Conservation (phyloP, 2,797 vertebrate species). For the Trachurus trachurus region DNA sequence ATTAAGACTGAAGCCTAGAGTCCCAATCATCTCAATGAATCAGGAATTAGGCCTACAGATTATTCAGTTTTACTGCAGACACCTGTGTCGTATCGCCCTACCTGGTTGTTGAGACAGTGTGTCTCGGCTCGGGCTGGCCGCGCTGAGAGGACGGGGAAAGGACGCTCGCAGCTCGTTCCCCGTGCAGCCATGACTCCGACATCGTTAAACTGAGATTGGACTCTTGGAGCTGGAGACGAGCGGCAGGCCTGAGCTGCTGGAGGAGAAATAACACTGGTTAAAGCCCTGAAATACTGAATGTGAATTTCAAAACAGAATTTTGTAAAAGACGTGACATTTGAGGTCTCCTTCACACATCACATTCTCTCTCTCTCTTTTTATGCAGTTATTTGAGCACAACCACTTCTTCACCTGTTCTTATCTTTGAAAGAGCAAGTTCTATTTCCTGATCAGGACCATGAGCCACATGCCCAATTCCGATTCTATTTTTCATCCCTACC, state of each 20-base stretch:
- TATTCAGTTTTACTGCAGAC: no score
- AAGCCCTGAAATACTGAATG: not conserved
- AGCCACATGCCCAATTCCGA: no score
- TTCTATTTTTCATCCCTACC: no score
- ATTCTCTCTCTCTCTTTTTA: no score
- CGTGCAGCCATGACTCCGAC: constrained; percentile 40
- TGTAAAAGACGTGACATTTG: not conserved
- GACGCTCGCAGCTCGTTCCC: constrained; percentile 15
- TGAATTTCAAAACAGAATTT: not conserved
- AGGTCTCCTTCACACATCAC: no score
- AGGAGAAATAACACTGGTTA: not conserved
- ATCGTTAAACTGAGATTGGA: not conserved
- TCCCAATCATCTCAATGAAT: no score
- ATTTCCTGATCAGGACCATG: not conserved
- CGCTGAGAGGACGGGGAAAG: constrained; percentile 80
- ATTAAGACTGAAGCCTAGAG: no score
- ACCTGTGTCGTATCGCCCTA: constrained; percentile 57
- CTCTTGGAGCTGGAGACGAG: not conserved
- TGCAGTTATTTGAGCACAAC: no score
- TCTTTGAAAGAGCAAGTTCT: no score
- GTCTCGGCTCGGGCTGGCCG: constrained; percentile 87
- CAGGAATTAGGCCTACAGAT: no score
- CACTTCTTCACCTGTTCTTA: no score
- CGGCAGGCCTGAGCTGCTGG: constrained; percentile 37
- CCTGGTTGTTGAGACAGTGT: constrained; percentile 85